Evolutionary conservation across 2,888 invertebrate species (phyloP).

Genomic region (Drosophila quinaria): DNA sequence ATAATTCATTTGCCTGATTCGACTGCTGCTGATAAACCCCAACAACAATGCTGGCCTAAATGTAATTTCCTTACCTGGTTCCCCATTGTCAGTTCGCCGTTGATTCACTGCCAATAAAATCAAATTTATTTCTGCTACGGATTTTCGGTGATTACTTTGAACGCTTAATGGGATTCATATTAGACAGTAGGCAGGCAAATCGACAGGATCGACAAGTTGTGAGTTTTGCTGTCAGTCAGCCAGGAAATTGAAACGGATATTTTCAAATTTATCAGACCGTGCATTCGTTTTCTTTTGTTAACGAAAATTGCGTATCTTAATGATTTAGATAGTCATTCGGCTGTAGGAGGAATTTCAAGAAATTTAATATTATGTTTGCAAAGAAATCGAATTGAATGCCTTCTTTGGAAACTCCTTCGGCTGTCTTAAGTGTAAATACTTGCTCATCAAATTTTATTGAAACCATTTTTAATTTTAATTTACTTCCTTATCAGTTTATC

Average conservation of each 20-base stretch:
- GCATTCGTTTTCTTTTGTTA: conserved; percentile 27
- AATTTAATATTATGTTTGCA: conserved; percentile 7
- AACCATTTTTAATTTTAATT: conserved; percentile 27
- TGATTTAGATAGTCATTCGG: conserved; percentile 14
- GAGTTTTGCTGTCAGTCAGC: conserved; percentile 56
- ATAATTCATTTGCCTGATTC: conserved; percentile 64
- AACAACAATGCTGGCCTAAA: conserved; percentile 51
- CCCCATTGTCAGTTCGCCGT: conserved; percentile 62
- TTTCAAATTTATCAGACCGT: conserved; percentile 33
- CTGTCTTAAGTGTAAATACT: not conserved
- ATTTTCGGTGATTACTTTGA: conserved; percentile 69
- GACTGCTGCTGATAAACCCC: conserved; percentile 8
- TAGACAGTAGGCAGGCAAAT: conserved; percentile 15
- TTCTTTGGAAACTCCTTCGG: not conserved
- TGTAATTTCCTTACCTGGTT: conserved; percentile 65
- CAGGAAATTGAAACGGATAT: conserved; percentile 73
- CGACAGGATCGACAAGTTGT: conserved; percentile 18
- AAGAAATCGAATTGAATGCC: not conserved
- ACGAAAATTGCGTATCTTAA: conserved; percentile 12
- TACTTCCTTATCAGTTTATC: conserved; percentile 18
- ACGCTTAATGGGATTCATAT: conserved; percentile 55
- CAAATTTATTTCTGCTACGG: conserved; percentile 72
- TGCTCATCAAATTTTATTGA: conserved; percentile 12
- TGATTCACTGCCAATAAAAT: conserved; percentile 76
- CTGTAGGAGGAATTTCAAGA: conserved; percentile 2